Evolutionary conservation across 2,888 invertebrate genomes (phyloP), one percentile per base, ranked within the genome.

Genomic region (Pedicia rivosa): DNA sequence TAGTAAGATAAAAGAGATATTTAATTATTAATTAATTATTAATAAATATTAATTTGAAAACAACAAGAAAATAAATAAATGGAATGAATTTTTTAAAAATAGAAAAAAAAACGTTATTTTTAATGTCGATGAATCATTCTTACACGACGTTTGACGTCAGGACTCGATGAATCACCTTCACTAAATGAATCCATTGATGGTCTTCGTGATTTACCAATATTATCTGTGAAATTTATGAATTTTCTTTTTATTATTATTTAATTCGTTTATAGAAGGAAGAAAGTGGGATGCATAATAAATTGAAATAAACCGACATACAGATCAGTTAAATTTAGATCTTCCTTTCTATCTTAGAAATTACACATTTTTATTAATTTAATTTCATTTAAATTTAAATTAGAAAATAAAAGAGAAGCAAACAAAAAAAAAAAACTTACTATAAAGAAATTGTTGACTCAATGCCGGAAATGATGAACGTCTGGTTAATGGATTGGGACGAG

Each of bases 71-170:
- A 20, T 20, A 6, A 20, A 6, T 20, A 20, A 5, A 6, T 20
- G 5, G 20, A 20, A 6, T 6, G 20, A n/a, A n/a, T n/a, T n/a
- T 6, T 20, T 20, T 20, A 20, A 20, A 8, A 20, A 20, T 6
- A 20, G 8, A 20, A 20, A 20, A 20, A 20, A 20, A 20, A 20
- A 6, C 54, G 49, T 44, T 53, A 51, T 51, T 50, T 39, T 40
- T 48, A 58, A 43, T 58, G 58, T 17, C 58, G 50, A 45, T 57
- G 56, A 13, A 58, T 57, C 57, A 57, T 58, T 34, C 58, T 53
- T 3, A 58, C 57, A 22, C 58, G 51, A 9, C 57, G 51, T 44
- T 57, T 58, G 1, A 43, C 31, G 41, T 57, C 57, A 4, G 46
- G 44, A 36, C 46, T 43, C 15, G 43, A 40, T 19, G 44, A 41